Base-by-base conservation (phyloP, 2,797 vertebrate species). In the Chaunax sp. region DNA sequence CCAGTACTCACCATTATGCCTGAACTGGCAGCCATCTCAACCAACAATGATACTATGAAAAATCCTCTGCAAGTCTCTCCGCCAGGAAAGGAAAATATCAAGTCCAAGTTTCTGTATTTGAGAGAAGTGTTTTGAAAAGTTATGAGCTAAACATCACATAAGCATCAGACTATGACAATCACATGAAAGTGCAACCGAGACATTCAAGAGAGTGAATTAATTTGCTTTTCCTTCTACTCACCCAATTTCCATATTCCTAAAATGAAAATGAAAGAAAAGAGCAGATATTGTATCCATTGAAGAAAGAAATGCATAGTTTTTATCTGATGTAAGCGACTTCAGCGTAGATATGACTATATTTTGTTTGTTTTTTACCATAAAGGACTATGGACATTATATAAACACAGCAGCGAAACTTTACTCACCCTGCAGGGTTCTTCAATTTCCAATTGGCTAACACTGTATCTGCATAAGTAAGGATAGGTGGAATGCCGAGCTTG, bases 401-500 rank as follows among this genome's bases (percentile, higher is more conserved):
- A 43, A 46, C 25, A 46, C 43, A 11, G 11, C 18, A 55, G 41
- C 28, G 28, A 30, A 64, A 19, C 3, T 58, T 57, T 30, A 49
- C 78, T 95, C 92, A 98, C 96, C 95, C 90, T 0, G 64, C 58
- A 12, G 91, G 93, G 64, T 96, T 81, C 81, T 58, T 96, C 69
- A 91, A 92, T 72, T 87, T 96, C 97, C 96, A 98, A 90, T 98
- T 98, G 26, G 94, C 89, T 82, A 97, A 83, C 65, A 96, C 93
- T 10, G 93, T 82, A 58, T 97, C 96, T 0, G 93, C 84, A 0
- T 97, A 95, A 30, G 91, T 93, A 81, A 98, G 90, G 77, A 98
- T 96, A 10, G 95, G 93, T 0, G 96, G 97, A 20, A 98, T 87
- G 7, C 94, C 95, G 0, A 97, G 86, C 15, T 56, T 88, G 54